Evolutionary conservation across 1,140 invertebrate species (phyloP), one percentile per base, ranked within the genome.

Genomic region (Dendroctonus valens): DNA sequence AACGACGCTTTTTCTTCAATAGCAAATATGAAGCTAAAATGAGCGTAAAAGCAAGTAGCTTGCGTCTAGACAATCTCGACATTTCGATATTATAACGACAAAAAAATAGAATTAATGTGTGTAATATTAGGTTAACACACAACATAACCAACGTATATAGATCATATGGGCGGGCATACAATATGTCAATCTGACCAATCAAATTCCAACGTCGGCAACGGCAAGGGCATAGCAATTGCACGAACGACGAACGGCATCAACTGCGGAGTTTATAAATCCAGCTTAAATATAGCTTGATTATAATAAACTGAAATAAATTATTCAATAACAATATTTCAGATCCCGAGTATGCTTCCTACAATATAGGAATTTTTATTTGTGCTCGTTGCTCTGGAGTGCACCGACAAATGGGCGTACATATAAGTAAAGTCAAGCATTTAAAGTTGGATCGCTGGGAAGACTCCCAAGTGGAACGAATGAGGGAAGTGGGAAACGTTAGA

Each of bases 271-370:
- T 51, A n/a, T 51, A 51, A 6, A 14, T n/a, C 2, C 37, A 51
- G 2, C 9, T 51, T 51, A 2, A 51, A 46, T 9, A 12, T 46
- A 9, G 58, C 59, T 68, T 51, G 57, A 54, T 39, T 39, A 4
- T 39, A 53, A 63, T 12, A 55, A 65, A 59, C 52, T 46, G 46
- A 46, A 26, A 8, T 46, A 15, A 68, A 65, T 67, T 5, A 68
- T 82, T 38, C 0, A 37, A 60, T 60, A 4, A 50, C 7, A 15
- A 15, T 11, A 58, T 60, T 80, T 11, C 26, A 94, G 92, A 89
- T 84, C 89, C 91, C 65, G 91, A 93, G 83, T 95, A 91, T 90
- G 92, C 93, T 9, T 94, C 92, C 5, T 93, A 91, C 81, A 96
- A 94, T 74, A 86, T 96, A 68, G 94, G 94, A 6, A 90, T 95